Percentiles rank a stretch among this genome's conserved stretches.
These are phyloP conservation scores for Ptychochromis oligacanthus DNA, from an alignment of 2,113 vertebrate species.

Conservation along the genomic window DNA sequence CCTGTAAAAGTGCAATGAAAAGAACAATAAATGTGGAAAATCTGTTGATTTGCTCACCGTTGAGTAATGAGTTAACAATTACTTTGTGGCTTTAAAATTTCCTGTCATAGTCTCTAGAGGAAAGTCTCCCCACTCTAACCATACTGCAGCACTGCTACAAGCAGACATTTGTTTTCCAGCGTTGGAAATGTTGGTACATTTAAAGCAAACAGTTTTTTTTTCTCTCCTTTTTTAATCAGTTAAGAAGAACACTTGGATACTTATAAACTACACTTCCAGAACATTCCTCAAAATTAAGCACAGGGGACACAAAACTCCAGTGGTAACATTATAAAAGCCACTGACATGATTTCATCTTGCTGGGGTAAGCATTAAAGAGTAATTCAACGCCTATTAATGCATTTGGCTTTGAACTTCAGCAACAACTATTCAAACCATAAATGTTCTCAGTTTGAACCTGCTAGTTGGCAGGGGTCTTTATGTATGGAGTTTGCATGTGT, in stretches of 20 bases:
- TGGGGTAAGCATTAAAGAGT: background rate
- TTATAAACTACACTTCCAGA: background rate
- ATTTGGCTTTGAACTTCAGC: background rate
- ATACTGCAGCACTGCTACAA: background rate
- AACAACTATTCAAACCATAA: background rate
- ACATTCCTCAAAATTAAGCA: background rate
- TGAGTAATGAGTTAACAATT: constrained; percentile 35
- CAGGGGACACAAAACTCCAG: background rate
- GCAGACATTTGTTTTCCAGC: background rate
- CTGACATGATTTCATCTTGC: no score
- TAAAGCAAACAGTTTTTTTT: background rate
- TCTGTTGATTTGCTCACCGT: background rate
- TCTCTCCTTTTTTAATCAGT: background rate
- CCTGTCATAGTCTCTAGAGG: constrained; percentile 10
- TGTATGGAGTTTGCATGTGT: background rate
- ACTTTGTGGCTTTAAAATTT: constrained; percentile 37
- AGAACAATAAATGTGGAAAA: constrained; percentile 18
- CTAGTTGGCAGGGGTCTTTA: background rate
- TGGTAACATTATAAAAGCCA: background rate
- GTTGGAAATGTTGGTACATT: background rate
- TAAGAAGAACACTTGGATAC: background rate
- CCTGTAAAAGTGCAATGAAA: background rate
- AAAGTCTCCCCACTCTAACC: background rate
- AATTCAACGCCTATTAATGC: background rate
- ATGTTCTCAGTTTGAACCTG: background rate